A percentile compares a stretch with the other conserved stretches of the same genome.
Evolutionary conservation across 2,888 invertebrate genomes (phyloP).

Genomic region (Clusia tigrina): DNA sequence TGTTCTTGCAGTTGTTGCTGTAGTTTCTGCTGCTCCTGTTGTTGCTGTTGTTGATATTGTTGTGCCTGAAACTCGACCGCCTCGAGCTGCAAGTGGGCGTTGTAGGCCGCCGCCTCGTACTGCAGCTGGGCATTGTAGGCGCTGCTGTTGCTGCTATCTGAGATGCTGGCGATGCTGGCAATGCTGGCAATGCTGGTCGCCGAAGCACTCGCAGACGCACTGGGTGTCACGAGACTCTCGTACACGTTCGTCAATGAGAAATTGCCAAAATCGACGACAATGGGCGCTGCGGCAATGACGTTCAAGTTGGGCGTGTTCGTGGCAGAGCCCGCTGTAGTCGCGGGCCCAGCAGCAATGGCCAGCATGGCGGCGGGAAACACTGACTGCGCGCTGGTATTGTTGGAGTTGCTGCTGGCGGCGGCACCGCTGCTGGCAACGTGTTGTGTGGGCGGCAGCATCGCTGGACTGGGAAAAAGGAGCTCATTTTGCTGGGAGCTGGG

Average conservation of each 20-base stretch:
- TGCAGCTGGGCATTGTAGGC: conserved; percentile 19
- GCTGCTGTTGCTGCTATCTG: conserved; percentile 23
- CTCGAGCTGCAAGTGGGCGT: neutral
- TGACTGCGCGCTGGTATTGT: conserved; percentile 31
- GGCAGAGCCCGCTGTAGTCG: conserved; percentile 44
- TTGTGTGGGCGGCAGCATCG: neutral
- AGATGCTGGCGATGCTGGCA: neutral
- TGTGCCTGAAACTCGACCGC: neutral
- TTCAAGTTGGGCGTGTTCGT: conserved; percentile 47
- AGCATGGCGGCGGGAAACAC: conserved; percentile 35
- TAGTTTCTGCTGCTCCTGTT: conserved; percentile 29
- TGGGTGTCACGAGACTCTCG: conserved; percentile 29
- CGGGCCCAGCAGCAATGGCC: conserved; percentile 33
- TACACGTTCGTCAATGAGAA: conserved; percentile 50
- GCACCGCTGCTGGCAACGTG: too few relatives aligned
- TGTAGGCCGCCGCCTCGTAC: neutral
- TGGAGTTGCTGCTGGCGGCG: neutral
- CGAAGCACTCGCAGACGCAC: conserved; percentile 17
- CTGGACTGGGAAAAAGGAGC: conserved; percentile 13
- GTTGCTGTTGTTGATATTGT: conserved; percentile 11
- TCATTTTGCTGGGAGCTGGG: conserved; percentile 17
- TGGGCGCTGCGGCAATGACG: conserved; percentile 51
- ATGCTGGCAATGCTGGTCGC: neutral
- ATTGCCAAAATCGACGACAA: conserved; percentile 54
- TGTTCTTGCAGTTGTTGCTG: conserved; percentile 32